Conservation (phyloP, 2,797 vertebrate genomes). For the Chelon labrosus region DNA sequence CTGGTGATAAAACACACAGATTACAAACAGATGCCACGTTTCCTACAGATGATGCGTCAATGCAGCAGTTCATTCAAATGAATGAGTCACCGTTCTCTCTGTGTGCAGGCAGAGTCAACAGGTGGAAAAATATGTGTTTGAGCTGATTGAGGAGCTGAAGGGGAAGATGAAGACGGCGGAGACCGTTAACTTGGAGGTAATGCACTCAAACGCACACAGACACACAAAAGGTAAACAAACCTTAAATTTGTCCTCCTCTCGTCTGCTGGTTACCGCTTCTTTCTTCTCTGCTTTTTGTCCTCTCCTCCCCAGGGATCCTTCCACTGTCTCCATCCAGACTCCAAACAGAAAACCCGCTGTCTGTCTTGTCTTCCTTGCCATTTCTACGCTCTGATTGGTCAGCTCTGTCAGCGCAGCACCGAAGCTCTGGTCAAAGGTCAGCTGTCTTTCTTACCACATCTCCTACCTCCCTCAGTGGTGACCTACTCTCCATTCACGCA, state of each 20-base stretch:
- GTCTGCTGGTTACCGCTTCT: background rate
- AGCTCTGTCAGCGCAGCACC: slow-evolving; percentile 87
- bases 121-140: slow-evolving; percentile 82
- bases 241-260: too few relatives aligned
- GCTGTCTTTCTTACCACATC: background rate
- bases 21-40: too few relatives aligned
- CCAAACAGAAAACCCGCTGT: slow-evolving; percentile 87
- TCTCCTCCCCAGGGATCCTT: slow-evolving; percentile 78
- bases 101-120: slow-evolving; percentile 86
- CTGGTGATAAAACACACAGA: slow-evolving; percentile 63
- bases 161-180: slow-evolving; percentile 79
- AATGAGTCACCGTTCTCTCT: background rate
- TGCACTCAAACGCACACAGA: background rate
- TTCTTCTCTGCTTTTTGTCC: background rate
- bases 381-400: slow-evolving; percentile 86
- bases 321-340: slow-evolving; percentile 82
- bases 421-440: slow-evolving; percentile 87
- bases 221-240: background rate
- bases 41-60: too few relatives aligned
- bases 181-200: slow-evolving; percentile 79
- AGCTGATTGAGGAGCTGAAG: slow-evolving; percentile 84
- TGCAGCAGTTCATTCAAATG: too few relatives aligned
- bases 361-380: slow-evolving; percentile 85
- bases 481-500: too few relatives aligned
- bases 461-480: background rate